phyloP scores from a whole-genome alignment of 2,797 vertebrate species.

The Adrianichthys oophorus region DNA sequence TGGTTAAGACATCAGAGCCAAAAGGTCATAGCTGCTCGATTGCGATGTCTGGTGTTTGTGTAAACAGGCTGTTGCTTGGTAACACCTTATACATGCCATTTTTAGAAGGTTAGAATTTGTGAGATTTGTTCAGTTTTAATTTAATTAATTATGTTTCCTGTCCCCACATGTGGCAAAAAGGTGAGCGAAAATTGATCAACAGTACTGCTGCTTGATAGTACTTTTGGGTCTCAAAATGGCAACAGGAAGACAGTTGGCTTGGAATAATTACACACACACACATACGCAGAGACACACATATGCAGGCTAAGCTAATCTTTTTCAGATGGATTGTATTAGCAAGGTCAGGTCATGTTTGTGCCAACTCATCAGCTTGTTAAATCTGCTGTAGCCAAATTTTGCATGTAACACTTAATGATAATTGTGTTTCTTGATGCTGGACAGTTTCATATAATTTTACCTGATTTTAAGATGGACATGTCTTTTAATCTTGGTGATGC shows the following conservation, averaged over 20 bases:
- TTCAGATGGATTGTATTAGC: slow-evolving; percentile 41
- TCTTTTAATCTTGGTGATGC: background rate
- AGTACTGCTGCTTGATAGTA: too few relatives aligned
- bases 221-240: too few relatives aligned
- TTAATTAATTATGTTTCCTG: too few relatives aligned
- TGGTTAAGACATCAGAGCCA: background rate
- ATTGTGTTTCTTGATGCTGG: slow-evolving; percentile 32
- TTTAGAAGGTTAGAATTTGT: too few relatives aligned
- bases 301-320: slow-evolving; percentile 26
- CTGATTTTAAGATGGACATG: background rate
- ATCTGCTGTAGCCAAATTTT: slow-evolving; percentile 41
- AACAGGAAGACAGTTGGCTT: background rate
- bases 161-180: too few relatives aligned
- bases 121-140: too few relatives aligned
- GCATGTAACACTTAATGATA: slow-evolving; percentile 49
- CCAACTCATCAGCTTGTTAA: slow-evolving; percentile 55
- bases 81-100: background rate
- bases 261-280: slow-evolving; percentile 7
- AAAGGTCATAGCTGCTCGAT: background rate
- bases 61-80: slow-evolving; percentile 1
- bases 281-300: background rate
- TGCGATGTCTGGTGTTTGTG: background rate
- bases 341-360: slow-evolving; percentile 52
- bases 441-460: slow-evolving; percentile 16
- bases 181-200: too few relatives aligned